These are phyloP conservation scores for Epiblema foenella DNA, from an alignment of 2,888 invertebrate genomes.

Conservation along the genomic window DNA sequence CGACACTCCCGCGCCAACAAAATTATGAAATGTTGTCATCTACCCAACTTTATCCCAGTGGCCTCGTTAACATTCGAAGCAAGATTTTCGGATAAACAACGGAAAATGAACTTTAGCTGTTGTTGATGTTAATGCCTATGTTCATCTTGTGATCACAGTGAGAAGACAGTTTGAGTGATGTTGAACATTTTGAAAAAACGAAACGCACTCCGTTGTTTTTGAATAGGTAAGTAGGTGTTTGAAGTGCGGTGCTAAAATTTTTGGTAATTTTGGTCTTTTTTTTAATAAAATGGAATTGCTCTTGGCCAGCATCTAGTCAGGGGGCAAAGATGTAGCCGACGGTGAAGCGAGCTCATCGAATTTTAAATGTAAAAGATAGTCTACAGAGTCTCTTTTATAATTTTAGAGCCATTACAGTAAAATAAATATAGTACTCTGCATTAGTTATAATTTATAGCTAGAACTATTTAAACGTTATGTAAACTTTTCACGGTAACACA, in stretches of 20 bases:
- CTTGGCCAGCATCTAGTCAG: no score
- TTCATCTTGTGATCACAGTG: constrained; percentile 55
- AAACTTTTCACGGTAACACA: constrained; percentile 27
- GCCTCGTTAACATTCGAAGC: constrained; percentile 53
- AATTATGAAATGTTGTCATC: constrained; percentile 62
- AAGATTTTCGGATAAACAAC: constrained; percentile 51
- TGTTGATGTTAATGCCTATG: constrained; percentile 46
- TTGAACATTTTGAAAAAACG: constrained; percentile 48
- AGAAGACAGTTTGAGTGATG: constrained; percentile 54
- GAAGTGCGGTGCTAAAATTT: neutral
- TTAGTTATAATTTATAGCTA: constrained; percentile 15
- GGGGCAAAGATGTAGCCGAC: no score
- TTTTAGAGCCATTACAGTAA: neutral
- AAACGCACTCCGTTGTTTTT: constrained; percentile 7
- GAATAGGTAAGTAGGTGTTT: constrained; percentile 31
- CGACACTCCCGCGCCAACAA: constrained; percentile 53
- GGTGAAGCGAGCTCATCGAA: no score
- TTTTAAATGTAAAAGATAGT: no score
- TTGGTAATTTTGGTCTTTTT: neutral
- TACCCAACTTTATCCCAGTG: constrained; percentile 53
- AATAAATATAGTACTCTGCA: neutral
- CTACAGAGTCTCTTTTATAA: neutral
- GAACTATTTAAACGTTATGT: constrained; percentile 26
- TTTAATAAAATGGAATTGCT: no score
- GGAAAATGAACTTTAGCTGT: constrained; percentile 52